Conservation (phyloP, 2,797 vertebrate genomes). For the Sebastes matsubarae region DNA sequence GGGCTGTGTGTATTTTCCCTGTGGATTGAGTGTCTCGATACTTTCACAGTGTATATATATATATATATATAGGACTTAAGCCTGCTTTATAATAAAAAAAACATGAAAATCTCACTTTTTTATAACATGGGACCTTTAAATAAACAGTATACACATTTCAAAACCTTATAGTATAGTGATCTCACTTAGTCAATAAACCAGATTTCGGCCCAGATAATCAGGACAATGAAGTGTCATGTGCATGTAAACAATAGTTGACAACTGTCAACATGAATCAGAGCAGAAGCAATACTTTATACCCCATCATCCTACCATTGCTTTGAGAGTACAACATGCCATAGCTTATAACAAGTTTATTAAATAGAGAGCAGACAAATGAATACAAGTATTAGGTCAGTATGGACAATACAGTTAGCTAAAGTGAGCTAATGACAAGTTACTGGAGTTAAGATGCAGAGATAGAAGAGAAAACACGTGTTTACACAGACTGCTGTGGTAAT, state of each 20-base stretch:
- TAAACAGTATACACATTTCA: not conserved
- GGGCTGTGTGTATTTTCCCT: too few relatives aligned
- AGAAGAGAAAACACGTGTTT: constrained; percentile 56
- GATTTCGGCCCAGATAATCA: not conserved
- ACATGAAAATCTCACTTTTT: too few relatives aligned
- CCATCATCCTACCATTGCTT: not conserved
- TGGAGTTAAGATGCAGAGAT: not conserved
- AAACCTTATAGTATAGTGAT: not conserved
- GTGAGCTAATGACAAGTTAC: not conserved
- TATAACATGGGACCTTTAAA: not conserved
- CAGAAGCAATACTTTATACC: not conserved
- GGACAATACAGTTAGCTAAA: rapidly evolving
- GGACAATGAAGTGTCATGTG: too few relatives aligned
- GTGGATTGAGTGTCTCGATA: too few relatives aligned
- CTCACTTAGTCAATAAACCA: not conserved
- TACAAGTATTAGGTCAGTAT: rapidly evolving
- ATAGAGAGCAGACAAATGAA: not conserved
- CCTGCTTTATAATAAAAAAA: too few relatives aligned
- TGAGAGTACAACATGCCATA: not conserved
- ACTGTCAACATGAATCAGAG: not conserved
- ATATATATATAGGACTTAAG: too few relatives aligned
- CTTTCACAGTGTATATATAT: too few relatives aligned
- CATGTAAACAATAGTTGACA: not conserved
- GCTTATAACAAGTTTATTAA: not conserved
- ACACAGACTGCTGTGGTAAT: not conserved